phyloP scores from a whole-genome alignment of 2,113 vertebrate genomes.

The Peromyscus leucopus region DNA sequence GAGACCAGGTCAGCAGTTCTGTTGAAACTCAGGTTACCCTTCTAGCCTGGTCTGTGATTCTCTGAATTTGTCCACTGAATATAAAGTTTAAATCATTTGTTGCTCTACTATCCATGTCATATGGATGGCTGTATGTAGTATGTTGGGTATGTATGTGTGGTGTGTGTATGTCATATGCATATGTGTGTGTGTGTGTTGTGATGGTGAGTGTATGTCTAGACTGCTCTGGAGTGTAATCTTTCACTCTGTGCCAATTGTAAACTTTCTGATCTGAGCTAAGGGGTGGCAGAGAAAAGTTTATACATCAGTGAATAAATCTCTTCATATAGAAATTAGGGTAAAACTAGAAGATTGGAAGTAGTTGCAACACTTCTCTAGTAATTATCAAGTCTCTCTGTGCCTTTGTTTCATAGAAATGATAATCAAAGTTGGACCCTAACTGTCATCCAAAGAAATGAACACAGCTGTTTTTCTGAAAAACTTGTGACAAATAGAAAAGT shows the following conservation, averaged over 20 bases:
- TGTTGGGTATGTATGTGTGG: neutral
- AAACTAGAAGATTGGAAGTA: neutral
- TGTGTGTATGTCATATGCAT: neutral
- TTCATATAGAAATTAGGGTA: neutral
- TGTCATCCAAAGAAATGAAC: constrained; percentile 82
- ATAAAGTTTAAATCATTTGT: neutral
- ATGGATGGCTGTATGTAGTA: neutral
- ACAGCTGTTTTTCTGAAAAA: constrained; percentile 85
- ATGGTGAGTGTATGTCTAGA: neutral
- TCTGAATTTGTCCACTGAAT: neutral
- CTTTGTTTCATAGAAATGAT: constrained; percentile 80
- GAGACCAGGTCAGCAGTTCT: neutral
- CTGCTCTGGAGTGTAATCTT: neutral
- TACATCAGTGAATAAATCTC: neutral
- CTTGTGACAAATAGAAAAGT: constrained; percentile 71
- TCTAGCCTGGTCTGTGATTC: neutral
- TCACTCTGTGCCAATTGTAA: neutral
- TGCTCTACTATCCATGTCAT: neutral
- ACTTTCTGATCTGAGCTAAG: neutral
- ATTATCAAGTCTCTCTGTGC: constrained; percentile 40
- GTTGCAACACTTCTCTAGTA: neutral
- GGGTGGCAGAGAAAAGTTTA: neutral
- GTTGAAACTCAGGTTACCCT: neutral
- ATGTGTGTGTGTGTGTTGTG: neutral
- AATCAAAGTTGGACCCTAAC: constrained; percentile 78